Evolutionary conservation across 2,113 vertebrate genomes (phyloP).

Genomic region (Tringa solitaria): DNA sequence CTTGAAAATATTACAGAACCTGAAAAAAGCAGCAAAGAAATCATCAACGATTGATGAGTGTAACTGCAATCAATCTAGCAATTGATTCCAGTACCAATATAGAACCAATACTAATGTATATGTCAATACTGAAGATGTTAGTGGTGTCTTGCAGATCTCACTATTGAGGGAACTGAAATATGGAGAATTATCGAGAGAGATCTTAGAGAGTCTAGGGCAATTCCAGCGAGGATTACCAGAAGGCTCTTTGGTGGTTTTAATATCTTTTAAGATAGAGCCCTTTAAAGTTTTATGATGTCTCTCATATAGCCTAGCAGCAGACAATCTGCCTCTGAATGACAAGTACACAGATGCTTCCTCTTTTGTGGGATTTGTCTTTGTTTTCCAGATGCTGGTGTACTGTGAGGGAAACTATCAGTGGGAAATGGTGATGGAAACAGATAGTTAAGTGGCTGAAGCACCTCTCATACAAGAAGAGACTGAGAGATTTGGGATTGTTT

Average conservation of each 20-base stretch:
- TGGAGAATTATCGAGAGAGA: neutral
- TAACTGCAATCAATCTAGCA: neutral
- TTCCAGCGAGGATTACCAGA: neutral
- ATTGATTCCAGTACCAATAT: neutral
- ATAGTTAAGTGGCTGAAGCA: neutral
- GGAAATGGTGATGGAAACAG: neutral
- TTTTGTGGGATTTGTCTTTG: neutral
- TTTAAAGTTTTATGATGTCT: conserved; percentile 20
- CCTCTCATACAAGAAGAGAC: neutral
- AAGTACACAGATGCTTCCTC: neutral
- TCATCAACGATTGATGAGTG: neutral
- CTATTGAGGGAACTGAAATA: neutral
- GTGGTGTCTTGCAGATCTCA: neutral
- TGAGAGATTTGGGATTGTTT: neutral
- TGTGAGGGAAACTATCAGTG: neutral
- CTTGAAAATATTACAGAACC: neutral
- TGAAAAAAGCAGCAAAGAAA: neutral
- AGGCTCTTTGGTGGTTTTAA: conserved; percentile 5
- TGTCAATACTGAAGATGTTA: neutral
- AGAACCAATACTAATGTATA: neutral
- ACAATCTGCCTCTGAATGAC: neutral
- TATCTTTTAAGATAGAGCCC: neutral
- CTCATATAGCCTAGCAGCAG: neutral
- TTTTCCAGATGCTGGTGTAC: neutral
- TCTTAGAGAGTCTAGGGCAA: neutral